Evolutionary conservation across 2,888 invertebrate genomes (phyloP).

Genomic region (Elmis aenea): DNA sequence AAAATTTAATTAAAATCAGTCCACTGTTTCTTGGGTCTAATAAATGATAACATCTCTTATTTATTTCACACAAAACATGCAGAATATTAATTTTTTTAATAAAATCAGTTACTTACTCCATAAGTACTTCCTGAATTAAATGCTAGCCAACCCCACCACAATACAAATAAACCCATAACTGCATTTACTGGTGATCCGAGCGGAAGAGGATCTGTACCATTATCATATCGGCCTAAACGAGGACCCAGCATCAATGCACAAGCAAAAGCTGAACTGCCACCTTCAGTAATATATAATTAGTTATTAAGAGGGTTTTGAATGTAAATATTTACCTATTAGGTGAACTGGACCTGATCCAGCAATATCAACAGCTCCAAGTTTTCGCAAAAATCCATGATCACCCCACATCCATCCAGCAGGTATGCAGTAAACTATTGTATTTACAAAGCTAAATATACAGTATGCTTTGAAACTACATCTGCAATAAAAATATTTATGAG

Average conservation of each 20-base stretch:
- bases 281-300: too few relatives aligned
- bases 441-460: constrained; percentile 81
- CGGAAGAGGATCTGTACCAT: constrained; percentile 69
- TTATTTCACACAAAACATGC: too few relatives aligned
- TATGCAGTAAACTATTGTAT: constrained; percentile 85
- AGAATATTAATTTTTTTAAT: neutral
- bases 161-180: constrained; percentile 84
- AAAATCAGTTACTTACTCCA: constrained; percentile 52
- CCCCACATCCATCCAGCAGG: constrained; percentile 95
- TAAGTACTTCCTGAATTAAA: constrained; percentile 91
- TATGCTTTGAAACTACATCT: constrained; percentile 89
- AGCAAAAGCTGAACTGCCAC: constrained; percentile 73
- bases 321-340: constrained; percentile 60
- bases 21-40: too few relatives aligned
- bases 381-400: constrained; percentile 77
- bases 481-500: constrained; percentile 23
- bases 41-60: too few relatives aligned
- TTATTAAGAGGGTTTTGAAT: too few relatives aligned
- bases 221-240: constrained; percentile 76
- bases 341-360: constrained; percentile 91
- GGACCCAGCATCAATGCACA: constrained; percentile 89
- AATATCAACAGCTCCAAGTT: constrained; percentile 84
- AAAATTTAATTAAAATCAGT: too few relatives aligned
- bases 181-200: constrained; percentile 87
- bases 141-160: constrained; percentile 97